These are phyloP conservation scores for Drosophila neotestacea DNA, from an alignment of 2,888 invertebrate genomes.

Conservation along the genomic window DNA sequence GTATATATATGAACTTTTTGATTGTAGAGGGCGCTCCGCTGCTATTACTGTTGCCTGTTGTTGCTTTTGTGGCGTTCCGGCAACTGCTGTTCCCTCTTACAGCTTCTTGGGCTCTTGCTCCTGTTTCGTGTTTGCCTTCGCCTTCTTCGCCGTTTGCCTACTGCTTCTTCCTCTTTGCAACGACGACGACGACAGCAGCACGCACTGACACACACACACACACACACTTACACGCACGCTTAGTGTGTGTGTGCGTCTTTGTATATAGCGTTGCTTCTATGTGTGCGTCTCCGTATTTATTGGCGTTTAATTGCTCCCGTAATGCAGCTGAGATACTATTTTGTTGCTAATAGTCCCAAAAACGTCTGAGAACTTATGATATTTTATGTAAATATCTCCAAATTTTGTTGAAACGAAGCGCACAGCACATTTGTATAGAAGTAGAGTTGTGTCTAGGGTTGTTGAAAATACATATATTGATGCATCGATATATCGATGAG, in stretches of 20 bases:
- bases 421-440: constrained; percentile 45
- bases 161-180: constrained; percentile 53
- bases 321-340: constrained; percentile 1
- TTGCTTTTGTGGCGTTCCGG: constrained; percentile 6
- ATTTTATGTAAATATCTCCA: constrained; percentile 17
- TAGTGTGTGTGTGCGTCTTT: constrained; percentile 54
- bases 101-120: constrained; percentile 28
- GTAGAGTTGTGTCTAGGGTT: constrained; percentile 6
- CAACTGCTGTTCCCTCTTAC: constrained; percentile 8
- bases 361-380: not conserved
- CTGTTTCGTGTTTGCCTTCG: constrained; percentile 43
- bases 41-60: not conserved
- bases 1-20: constrained; percentile 7
- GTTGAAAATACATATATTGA: no score
- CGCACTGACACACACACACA: constrained; percentile 46
- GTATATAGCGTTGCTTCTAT: constrained; percentile 37
- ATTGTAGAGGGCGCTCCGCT: constrained; percentile 4
- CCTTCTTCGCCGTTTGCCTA: constrained; percentile 4
- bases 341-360: constrained; percentile 2
- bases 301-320: constrained; percentile 9
- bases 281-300: constrained; percentile 27
- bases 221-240: constrained; percentile 46
- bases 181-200: constrained; percentile 48
- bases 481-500: no score
- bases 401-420: constrained; percentile 19